These are phyloP conservation scores for Oophaga sylvatica DNA, from an alignment of 2,797 vertebrate species.

Conservation along the genomic window DNA sequence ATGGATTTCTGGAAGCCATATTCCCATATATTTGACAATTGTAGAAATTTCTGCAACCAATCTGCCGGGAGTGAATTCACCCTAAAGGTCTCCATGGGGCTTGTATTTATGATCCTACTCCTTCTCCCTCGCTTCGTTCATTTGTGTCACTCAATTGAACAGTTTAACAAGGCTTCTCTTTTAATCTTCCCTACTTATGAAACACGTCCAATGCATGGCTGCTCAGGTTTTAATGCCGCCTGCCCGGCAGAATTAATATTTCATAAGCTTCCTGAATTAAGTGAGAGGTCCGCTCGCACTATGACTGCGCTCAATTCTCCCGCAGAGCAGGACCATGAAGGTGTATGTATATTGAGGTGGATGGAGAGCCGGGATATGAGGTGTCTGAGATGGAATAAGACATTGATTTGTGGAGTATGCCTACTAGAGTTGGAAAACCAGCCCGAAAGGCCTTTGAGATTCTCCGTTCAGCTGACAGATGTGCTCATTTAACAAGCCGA, in stretches of 20 bases:
- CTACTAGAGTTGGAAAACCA: slow-evolving; percentile 67
- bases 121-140: slow-evolving; percentile 16
- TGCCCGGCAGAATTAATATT: slow-evolving; percentile 46
- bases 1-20: neutral
- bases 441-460: slow-evolving; percentile 57
- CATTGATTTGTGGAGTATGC: slow-evolving; percentile 59
- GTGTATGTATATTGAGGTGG: slow-evolving; percentile 14
- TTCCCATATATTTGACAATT: no score
- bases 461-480: slow-evolving; percentile 66
- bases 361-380: slow-evolving; percentile 21
- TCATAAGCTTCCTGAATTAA: slow-evolving; percentile 48
- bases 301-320: slow-evolving; percentile 14
- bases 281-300: slow-evolving; percentile 27
- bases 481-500: slow-evolving; percentile 70
- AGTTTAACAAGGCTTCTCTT: slow-evolving; percentile 26
- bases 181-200: slow-evolving; percentile 43
- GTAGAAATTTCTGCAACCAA: no score
- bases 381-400: slow-evolving; percentile 51
- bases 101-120: neutral
- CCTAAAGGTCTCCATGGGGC: slow-evolving; percentile 2
- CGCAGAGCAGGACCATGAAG: slow-evolving; percentile 9
- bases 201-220: slow-evolving; percentile 27
- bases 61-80: neutral
- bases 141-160: slow-evolving; percentile 40
- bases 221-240: slow-evolving; percentile 38